Base-by-base conservation (phyloP, 2,888 invertebrate genomes). In the Chrysolina haemoptera region DNA sequence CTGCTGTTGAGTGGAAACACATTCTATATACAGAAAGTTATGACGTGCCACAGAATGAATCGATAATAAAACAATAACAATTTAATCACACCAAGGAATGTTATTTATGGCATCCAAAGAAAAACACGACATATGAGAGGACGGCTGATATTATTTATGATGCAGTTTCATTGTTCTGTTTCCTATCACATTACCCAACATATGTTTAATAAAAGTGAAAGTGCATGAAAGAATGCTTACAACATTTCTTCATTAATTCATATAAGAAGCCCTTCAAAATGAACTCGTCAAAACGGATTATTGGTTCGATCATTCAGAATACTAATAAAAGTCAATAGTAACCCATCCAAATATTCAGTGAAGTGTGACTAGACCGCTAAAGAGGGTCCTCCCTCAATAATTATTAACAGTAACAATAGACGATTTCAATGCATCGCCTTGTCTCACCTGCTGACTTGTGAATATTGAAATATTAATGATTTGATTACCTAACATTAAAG, bases 61-160 rank as follows among this genome's bases (percentile, higher is more conserved):
- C 59, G 59, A 59, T 59, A 59, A 59, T 27, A 59, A 59, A 59
- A 59, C 59, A 59, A 59, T 59, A 59, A 59, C 59, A 59, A 35
- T 59, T 59, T 35, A 59, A 59, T 59, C 59, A 59, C 22, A n/a
- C 35, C 59, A n/a, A n/a, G 59, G 59, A 27, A 59, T 59, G 59
- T 59, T 59, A 35, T 59, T 59, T 59, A 59, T 59, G 22, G n/a
- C 27, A 11, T 59, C 27, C 27, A 59, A 59, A 59, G 59, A 59
- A 59, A 27, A 22, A 59, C 14, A 59, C 35, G 35, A 59, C 59
- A 35, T n/a, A 10, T 35, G n/a, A 59, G 59, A 53, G 20, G 11
- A 35, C 35, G 35, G 27, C 2, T 59, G 35, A 35, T 22, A 55
- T 55, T 59, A 59, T 59, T 59, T 35, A 59, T 59, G 1, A 0